Evolutionary conservation across 1,140 invertebrate genomes (phyloP).

Genomic region (Scaptomyza hsui): DNA sequence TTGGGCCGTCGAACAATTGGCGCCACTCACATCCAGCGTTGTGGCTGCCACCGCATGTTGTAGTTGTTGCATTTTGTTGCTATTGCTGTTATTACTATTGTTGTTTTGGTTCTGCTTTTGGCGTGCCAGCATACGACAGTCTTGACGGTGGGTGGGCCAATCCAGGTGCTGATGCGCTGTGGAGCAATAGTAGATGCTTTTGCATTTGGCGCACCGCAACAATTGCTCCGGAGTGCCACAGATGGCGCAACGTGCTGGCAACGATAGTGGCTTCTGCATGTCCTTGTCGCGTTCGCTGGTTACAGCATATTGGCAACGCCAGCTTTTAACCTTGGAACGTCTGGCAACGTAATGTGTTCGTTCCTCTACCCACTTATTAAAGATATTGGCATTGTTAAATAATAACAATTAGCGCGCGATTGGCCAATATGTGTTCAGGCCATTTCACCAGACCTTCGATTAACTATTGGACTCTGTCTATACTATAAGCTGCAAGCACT

Average conservation of each 20-base stretch:
- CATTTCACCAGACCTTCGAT: slow-evolving; percentile 50
- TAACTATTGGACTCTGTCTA: slow-evolving; percentile 36
- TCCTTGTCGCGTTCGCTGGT: slow-evolving; percentile 71
- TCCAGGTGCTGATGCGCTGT: slow-evolving; percentile 91
- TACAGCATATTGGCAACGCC: slow-evolving; percentile 43
- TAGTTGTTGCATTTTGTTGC: slow-evolving; percentile 61
- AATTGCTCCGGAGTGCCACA: slow-evolving; percentile 89
- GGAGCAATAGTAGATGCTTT: slow-evolving; percentile 90
- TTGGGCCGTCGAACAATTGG: slow-evolving; percentile 68
- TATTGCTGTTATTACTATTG: slow-evolving; percentile 11
- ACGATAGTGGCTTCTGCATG: slow-evolving; percentile 53
- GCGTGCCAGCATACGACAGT: slow-evolving; percentile 81
- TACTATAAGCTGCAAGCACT: slow-evolving; percentile 46
- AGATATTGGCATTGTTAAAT: slow-evolving; percentile 34
- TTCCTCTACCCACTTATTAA: slow-evolving; percentile 24
- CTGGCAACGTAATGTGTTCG: neutral
- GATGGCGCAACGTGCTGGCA: slow-evolving; percentile 85
- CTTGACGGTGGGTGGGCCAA: slow-evolving; percentile 90
- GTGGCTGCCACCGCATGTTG: slow-evolving; percentile 72
- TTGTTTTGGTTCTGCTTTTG: slow-evolving; percentile 64
- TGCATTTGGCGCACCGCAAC: slow-evolving; percentile 90
- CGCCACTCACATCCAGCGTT: slow-evolving; percentile 60
- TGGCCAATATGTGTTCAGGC: slow-evolving; percentile 33
- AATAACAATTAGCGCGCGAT: slow-evolving; percentile 11
- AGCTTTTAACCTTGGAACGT: slow-evolving; percentile 64